Conservation (phyloP, 2,888 invertebrate genomes). For the Marronus borbonicus region DNA sequence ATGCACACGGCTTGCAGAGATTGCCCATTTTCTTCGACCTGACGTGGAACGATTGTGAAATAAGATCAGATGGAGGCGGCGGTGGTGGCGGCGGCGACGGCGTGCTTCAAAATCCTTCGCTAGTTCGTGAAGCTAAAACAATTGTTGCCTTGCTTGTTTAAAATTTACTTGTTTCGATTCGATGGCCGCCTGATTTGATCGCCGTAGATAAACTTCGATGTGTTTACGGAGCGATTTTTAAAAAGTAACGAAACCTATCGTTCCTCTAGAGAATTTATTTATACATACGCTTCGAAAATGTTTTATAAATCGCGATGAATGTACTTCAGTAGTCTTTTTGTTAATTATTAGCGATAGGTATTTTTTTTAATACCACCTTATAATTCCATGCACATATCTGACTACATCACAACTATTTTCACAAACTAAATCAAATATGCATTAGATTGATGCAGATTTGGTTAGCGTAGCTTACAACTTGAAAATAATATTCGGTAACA, state of each 20-base stretch:
- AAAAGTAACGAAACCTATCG: neutral
- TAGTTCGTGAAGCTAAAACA: neutral
- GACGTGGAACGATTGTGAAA: constrained; percentile 61
- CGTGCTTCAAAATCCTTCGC: constrained; percentile 5
- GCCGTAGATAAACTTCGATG: neutral
- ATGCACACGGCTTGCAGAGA: constrained; percentile 62
- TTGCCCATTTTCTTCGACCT: constrained; percentile 62
- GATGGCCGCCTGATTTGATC: neutral
- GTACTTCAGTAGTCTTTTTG: too few relatives aligned
- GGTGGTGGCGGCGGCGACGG: neutral
- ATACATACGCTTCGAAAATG: too few relatives aligned
- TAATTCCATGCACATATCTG: too few relatives aligned
- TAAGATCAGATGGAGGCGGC: constrained; percentile 40
- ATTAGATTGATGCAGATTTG: too few relatives aligned
- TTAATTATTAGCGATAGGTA: too few relatives aligned
- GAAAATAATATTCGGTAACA: too few relatives aligned
- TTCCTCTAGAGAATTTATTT: too few relatives aligned
- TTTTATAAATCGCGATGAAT: too few relatives aligned
- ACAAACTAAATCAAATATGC: too few relatives aligned
- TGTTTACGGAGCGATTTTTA: neutral
- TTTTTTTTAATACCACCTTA: too few relatives aligned
- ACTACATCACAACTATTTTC: too few relatives aligned
- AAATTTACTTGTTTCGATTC: constrained; percentile 13
- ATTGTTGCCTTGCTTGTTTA: constrained; percentile 7
- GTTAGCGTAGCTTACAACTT: too few relatives aligned